phyloP scores from a whole-genome alignment of 2,888 invertebrate species.

The Drosophila neotestacea region DNA sequence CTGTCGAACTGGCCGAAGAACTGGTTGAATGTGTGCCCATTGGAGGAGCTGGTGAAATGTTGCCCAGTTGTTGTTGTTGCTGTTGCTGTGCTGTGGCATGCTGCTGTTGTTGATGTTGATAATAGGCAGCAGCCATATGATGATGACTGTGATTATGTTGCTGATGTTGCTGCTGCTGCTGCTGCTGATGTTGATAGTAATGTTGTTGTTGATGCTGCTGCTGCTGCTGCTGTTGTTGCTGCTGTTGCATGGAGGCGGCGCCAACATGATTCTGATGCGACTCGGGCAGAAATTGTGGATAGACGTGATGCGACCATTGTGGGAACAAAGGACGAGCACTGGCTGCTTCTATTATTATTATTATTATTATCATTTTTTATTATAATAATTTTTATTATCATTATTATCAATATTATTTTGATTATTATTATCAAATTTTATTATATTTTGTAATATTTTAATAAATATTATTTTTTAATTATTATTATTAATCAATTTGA shows the following conservation, averaged over 20 bases:
- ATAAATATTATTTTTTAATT: slow-evolving; percentile 3
- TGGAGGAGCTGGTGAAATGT: slow-evolving; percentile 81
- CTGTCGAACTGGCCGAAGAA: slow-evolving; percentile 83
- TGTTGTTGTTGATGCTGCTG: slow-evolving; percentile 69
- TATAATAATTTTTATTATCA: too few species aligned
- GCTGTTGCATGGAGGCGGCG: slow-evolving; percentile 84
- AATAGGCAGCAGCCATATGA: slow-evolving; percentile 68
- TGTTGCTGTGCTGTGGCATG: slow-evolving; percentile 37
- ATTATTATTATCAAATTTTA: background rate
- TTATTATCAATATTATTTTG: background rate
- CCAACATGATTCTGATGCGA: slow-evolving; percentile 91
- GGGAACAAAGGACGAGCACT: slow-evolving; percentile 92
- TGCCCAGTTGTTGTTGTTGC: slow-evolving; percentile 70
- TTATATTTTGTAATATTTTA: background rate
- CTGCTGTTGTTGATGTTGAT: slow-evolving; percentile 74
- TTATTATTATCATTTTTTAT: slow-evolving; percentile 1
- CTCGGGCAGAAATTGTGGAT: slow-evolving; percentile 96
- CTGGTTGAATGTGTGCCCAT: slow-evolving; percentile 79
- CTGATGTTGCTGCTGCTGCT: slow-evolving; percentile 51
- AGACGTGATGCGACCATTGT: slow-evolving; percentile 97
- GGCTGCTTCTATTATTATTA: slow-evolving; percentile 80
- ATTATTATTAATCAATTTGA: slow-evolving; percentile 21
- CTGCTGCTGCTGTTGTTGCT: slow-evolving; percentile 84
- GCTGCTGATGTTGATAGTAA: slow-evolving; percentile 57
- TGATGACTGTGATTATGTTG: slow-evolving; percentile 72